Percentiles rank a stretch among this genome's conserved stretches.
Conservation (phyloP, 2,113 vertebrate genomes). For the Paraplagusia blochii region DNA sequence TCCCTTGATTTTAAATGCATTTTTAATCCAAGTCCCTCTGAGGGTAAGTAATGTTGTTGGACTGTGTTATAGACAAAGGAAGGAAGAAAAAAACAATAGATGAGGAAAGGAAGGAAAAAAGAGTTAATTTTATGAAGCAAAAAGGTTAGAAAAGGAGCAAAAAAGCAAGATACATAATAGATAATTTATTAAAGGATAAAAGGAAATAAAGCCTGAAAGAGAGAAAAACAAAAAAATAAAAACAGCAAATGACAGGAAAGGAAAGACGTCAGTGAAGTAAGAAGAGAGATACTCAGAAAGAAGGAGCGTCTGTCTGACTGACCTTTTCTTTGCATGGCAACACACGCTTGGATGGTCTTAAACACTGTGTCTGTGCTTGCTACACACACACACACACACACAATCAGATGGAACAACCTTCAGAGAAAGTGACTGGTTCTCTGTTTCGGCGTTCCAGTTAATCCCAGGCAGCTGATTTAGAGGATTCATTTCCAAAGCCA, state of each 20-base stretch:
- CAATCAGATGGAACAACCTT: slow-evolving; percentile 49
- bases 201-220: too few relatives aligned
- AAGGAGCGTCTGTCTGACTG: slow-evolving; percentile 31
- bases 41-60: slow-evolving; percentile 62
- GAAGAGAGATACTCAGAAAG: slow-evolving; percentile 6
- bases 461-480: slow-evolving; percentile 64
- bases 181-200: too few relatives aligned
- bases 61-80: too few relatives aligned
- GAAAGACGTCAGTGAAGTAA: too few relatives aligned
- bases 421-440: slow-evolving; percentile 39
- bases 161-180: too few relatives aligned
- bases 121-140: too few relatives aligned
- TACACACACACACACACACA: neutral
- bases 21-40: slow-evolving; percentile 62
- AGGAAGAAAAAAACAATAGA: too few relatives aligned
- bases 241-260: too few relatives aligned
- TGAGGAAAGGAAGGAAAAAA: too few relatives aligned
- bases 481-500: slow-evolving; percentile 51
- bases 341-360: slow-evolving; percentile 49
- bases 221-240: too few relatives aligned
- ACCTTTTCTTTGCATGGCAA: slow-evolving; percentile 70
- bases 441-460: slow-evolving; percentile 56
- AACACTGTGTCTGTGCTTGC: slow-evolving; percentile 42
- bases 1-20: slow-evolving; percentile 75
- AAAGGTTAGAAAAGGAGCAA: too few relatives aligned